Evolutionary conservation across 1,140 invertebrate genomes (phyloP).

Genomic region (Apis cerana): DNA sequence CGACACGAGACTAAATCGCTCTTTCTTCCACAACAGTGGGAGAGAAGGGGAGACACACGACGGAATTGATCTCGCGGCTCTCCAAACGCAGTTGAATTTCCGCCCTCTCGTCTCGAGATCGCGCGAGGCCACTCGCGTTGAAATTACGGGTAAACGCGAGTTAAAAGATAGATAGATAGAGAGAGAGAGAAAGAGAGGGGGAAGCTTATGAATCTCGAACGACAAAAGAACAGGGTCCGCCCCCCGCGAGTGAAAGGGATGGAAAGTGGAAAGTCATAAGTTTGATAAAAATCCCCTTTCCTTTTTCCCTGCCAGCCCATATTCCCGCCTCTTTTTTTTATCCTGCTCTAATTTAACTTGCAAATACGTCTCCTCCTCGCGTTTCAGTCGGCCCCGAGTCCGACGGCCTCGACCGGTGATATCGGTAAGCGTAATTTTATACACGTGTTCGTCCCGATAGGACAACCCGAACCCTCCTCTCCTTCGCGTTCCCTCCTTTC

Average conservation of each 20-base stretch:
- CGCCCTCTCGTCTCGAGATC: background rate
- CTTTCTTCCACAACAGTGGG: background rate
- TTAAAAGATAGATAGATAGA: too few relatives aligned
- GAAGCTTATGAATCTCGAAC: slow-evolving; percentile 4
- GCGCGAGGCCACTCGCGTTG: background rate
- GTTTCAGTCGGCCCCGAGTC: background rate
- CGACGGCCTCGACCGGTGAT: slow-evolving; percentile 60
- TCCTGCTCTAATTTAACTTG: slow-evolving; percentile 64
- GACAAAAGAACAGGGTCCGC: background rate
- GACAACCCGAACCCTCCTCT: background rate
- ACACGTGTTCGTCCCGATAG: slow-evolving; percentile 43
- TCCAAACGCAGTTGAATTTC: background rate
- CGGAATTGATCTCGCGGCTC: background rate
- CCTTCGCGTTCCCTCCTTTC: background rate
- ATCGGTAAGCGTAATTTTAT: slow-evolving; percentile 52
- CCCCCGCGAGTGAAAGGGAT: background rate
- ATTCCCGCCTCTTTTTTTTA: slow-evolving; percentile 15
- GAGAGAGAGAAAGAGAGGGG: background rate
- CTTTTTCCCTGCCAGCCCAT: slow-evolving; percentile 15
- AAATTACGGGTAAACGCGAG: background rate
- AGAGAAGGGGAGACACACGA: background rate
- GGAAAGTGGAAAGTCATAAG: background rate
- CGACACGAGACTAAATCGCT: background rate
- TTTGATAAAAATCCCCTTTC: slow-evolving; percentile 36
- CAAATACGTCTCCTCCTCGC: slow-evolving; percentile 53